Evolutionary conservation across 2,888 invertebrate genomes (phyloP).

Genomic region (Caenorhabditis drosophilae): DNA sequence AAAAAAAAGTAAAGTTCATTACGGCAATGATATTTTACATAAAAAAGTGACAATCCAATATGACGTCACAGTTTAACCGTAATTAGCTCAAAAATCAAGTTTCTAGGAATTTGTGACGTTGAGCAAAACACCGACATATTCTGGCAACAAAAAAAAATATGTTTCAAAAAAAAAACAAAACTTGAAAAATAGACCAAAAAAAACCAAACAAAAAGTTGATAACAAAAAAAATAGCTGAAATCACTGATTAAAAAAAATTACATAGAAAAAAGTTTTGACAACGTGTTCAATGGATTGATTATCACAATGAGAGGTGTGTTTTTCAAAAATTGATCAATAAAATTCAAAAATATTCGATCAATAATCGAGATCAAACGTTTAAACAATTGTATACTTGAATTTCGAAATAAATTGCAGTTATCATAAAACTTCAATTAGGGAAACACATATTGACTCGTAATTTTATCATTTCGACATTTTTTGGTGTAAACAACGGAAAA

Average conservation of each 20-base stretch:
- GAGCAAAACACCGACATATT: not conserved
- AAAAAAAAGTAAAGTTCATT: not conserved
- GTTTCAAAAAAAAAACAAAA: not conserved
- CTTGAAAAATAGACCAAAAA: not conserved
- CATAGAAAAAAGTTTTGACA: too few relatives aligned
- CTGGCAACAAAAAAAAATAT: not conserved
- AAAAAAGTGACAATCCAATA: not conserved
- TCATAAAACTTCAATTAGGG: too few relatives aligned
- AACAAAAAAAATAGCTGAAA: not conserved
- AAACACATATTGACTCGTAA: too few relatives aligned
- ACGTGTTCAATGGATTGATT: not conserved
- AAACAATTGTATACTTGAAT: too few relatives aligned
- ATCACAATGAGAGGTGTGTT: not conserved
- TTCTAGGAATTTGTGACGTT: not conserved
- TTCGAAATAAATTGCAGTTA: too few relatives aligned
- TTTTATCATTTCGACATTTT: not conserved
- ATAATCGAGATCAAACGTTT: too few relatives aligned
- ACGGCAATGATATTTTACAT: not conserved
- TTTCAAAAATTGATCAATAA: too few relatives aligned
- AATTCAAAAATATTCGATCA: too few relatives aligned
- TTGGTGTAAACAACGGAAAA: not conserved
- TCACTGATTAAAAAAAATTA: too few relatives aligned
- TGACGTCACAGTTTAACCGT: too few relatives aligned
- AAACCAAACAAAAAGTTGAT: not conserved
- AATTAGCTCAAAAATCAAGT: not conserved